phyloP scores from a whole-genome alignment of 2,113 vertebrate species.

The Anolis carolinensis region DNA sequence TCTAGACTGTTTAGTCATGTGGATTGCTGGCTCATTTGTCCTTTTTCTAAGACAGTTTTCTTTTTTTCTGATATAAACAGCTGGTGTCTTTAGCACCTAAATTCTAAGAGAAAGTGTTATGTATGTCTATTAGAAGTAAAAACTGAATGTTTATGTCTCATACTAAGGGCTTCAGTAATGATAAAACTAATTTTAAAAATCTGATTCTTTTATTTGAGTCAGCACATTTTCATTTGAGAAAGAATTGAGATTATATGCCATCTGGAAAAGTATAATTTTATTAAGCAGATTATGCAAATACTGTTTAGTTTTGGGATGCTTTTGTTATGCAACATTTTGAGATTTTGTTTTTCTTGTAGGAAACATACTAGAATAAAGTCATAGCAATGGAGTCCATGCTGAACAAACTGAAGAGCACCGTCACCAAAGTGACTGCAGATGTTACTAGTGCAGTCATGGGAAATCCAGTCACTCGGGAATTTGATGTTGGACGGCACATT shows the following conservation, averaged over 20 bases:
- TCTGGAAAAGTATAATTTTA: neutral
- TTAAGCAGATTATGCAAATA: neutral
- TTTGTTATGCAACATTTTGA: constrained; percentile 26
- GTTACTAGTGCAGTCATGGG: constrained; percentile 98
- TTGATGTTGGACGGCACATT: constrained; percentile 95
- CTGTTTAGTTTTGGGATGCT: neutral
- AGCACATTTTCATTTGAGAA: neutral
- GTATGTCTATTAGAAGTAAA: neutral
- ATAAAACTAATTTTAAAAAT: neutral
- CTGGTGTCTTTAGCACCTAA: constrained; percentile 12
- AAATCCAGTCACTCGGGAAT: constrained; percentile 96
- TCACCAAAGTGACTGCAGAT: constrained; percentile 97
- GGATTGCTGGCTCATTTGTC: neutral
- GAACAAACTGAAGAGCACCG: constrained; percentile 96
- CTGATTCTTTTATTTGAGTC: neutral
- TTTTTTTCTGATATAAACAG: neutral
- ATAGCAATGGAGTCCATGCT: constrained; percentile 97
- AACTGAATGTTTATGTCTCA: constrained; percentile 11
- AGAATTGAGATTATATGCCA: neutral
- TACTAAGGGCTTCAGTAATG: neutral
- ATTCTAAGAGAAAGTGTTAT: neutral
- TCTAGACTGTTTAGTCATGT: neutral
- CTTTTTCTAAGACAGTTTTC: neutral
- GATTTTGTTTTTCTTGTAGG: constrained; percentile 58
- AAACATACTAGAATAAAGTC: constrained; percentile 29